Evolutionary conservation across 1,140 invertebrate species (phyloP), one percentile per base, ranked within the genome.

Genomic region (Heliconius congener): DNA sequence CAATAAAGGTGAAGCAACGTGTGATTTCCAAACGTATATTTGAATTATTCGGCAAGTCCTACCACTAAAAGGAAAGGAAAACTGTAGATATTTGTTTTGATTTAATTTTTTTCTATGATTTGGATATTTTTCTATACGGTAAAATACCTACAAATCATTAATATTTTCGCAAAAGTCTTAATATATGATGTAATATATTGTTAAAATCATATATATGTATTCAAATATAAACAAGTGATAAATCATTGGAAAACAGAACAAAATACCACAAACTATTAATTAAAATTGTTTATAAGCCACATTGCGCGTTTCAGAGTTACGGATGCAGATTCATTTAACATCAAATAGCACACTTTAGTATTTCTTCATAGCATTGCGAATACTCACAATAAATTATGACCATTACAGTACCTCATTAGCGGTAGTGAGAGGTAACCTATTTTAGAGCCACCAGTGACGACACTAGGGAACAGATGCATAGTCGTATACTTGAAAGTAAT

Each of bases 381-480:
- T 9, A 27, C 9, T 66, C 27, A 66, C 60, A 30, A 66, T 66
- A 66, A 66, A 66, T 66, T 66, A 66, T 66, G 60, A 66, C 9
- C 60, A 66, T 66, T 66, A 30, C 13, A 66, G 60, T 66, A 66
- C 27, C 60, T 66, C 60, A 66, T 66, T 66, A 66, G 60, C 23
- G 1, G 60, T 66, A 30, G 60, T 66, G 60, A 66, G 60, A 66
- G 60, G 60, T 13, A 66, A 27, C 60, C 27, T 66, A 66, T 66
- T 66, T 66, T n/a, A 30, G 23, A 66, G 60, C 23, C 18, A 57
- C 55, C 23, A 27, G 60, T 66, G 60, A 66, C 60, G 60, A 66
- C 23, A 66, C 60, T 16, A 13, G 60, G 60, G 23, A 30, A 66
- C 55, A 23, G 55, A n/a, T 57, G 19, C 9, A 27, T 66, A 6